phyloP scores from a whole-genome alignment of 2,113 vertebrate species.

The Oryzias melastigma region DNA sequence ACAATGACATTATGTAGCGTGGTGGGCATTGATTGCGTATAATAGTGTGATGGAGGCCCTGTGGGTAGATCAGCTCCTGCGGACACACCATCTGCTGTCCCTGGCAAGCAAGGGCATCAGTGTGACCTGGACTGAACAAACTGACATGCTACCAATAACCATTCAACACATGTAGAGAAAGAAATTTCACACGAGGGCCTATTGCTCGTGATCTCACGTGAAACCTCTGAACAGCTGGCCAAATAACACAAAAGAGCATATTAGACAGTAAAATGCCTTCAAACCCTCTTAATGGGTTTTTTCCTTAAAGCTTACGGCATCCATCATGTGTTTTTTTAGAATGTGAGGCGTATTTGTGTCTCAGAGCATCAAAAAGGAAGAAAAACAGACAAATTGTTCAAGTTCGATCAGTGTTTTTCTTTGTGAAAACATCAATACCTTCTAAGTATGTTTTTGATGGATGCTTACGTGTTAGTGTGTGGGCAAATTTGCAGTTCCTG shows the following conservation, averaged over 20 bases:
- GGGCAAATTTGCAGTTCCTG: not conserved
- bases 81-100: slow-evolving; percentile 57
- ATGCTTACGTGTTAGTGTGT: slow-evolving; percentile 17
- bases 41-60: slow-evolving; percentile 29
- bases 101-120: slow-evolving; percentile 40
- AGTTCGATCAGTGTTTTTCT: slow-evolving; percentile 2
- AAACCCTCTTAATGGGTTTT: not conserved
- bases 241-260: not conserved
- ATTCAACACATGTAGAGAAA: not conserved
- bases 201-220: not conserved
- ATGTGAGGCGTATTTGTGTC: not conserved
- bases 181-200: not conserved
- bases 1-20: not conserved
- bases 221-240: not conserved
- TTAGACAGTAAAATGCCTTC: not conserved
- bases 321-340: slow-evolving; percentile 2
- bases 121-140: slow-evolving; percentile 38
- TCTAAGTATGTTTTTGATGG: slow-evolving; percentile 12
- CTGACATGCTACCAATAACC: not conserved
- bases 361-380: not conserved
- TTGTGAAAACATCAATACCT: slow-evolving; percentile 30
- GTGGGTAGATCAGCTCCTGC: slow-evolving; percentile 34
- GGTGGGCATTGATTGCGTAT: slow-evolving; percentile 1
- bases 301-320: not conserved
- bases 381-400: not conserved